Base-by-base conservation (phyloP, 1,140 invertebrate genomes). In the Lucilia cuprina region DNA sequence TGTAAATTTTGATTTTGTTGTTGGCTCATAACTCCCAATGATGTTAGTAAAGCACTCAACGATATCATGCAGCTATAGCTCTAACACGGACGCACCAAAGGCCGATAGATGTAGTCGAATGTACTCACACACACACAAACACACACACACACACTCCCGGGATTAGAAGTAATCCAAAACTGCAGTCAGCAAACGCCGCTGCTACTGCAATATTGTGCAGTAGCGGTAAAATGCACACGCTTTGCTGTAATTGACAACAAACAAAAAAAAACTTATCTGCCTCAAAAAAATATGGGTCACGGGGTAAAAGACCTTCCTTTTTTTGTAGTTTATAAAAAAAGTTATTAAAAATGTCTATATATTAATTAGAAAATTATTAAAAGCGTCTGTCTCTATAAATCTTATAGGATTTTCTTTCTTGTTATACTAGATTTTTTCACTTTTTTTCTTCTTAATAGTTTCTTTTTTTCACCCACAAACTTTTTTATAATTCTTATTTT, bases 21-120 rank as follows among this genome's bases (percentile, higher is more conserved):
- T 80, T 80, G 77, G 85, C 88, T 91, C 90, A 91, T 91, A 87
- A 91, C 89, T 87, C 88, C 88, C 85, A 91, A 74, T 78, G 84
- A 83, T 82, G 84, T 85, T 50, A 85, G 74, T 75, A 85, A 82
- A 49, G 84, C 84, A 82, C 84, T 85, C 82, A 85, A 83, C 35
- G 84, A 85, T 85, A 85, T 83, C 84, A 85, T 85, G 55, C 84
- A 85, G 82, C 47, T 47, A 7, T 80, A 49, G 13, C 77, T 50
- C 65, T n/a, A n/a, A 70, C 65, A 70, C 65, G 10, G 9, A 21
- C 9, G 65, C 65, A 19, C n/a, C 8, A 7, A 9, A 21, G n/a
- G 21, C n/a, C 65, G n/a, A n/a, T 70, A 19, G 4, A 21, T n/a
- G 3, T 30, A 30, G 25, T 30, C 25, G 25, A 30, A 30, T 3